A percentile compares a stretch with the other conserved stretches of the same genome.
Conservation (phyloP, 2,113 vertebrate genomes). For the Burhinus oedicnemus region DNA sequence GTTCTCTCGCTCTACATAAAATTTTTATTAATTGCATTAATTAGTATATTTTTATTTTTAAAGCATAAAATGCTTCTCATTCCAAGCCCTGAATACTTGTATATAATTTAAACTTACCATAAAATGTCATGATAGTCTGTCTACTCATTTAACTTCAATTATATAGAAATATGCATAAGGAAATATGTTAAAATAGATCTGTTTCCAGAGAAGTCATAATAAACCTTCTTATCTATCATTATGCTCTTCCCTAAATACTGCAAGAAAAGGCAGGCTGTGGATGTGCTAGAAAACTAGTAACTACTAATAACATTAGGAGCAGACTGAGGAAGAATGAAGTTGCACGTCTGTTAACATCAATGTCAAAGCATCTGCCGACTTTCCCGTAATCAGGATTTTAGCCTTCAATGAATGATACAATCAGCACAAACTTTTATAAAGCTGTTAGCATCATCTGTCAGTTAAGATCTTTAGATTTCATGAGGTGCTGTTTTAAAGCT, state of each 20-base stretch:
- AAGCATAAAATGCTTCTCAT: background rate
- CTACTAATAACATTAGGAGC: background rate
- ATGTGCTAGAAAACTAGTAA: background rate
- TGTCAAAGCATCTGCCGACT: background rate
- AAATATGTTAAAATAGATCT: background rate
- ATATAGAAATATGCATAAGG: background rate
- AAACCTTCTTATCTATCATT: background rate
- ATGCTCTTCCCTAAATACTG: background rate
- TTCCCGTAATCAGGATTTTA: background rate
- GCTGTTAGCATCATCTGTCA: background rate
- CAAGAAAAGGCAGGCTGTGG: background rate
- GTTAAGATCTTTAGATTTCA: background rate
- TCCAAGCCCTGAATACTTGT: background rate
- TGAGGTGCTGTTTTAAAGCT: background rate
- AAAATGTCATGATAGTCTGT: conserved; percentile 3
- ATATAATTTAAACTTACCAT: conserved; percentile 15
- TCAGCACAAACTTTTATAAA: background rate
- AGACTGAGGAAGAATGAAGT: background rate
- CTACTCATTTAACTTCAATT: conserved; percentile 13
- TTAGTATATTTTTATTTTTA: conserved; percentile 51
- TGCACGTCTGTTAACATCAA: background rate
- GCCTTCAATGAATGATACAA: background rate
- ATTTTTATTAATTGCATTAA: conserved; percentile 47
- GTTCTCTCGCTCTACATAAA: background rate
- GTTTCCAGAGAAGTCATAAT: background rate